Percentiles rank a stretch among this genome's conserved stretches.
phyloP scores from a whole-genome alignment of 92 coral and sea anemone genomes.

The Bergia puertoricense region DNA sequence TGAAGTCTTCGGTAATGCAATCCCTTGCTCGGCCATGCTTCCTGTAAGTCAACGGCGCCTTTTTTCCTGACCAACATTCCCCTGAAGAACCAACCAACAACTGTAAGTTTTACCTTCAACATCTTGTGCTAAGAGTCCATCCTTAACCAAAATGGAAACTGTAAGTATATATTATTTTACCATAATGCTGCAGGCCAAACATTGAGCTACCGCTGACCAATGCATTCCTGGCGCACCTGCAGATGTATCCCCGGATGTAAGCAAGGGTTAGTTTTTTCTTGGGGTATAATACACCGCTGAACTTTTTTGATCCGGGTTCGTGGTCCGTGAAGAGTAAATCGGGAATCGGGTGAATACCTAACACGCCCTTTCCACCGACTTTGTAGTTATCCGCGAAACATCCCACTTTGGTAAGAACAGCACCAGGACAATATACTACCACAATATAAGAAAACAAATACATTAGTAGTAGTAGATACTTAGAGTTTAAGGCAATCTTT shows the following conservation, averaged over 20 bases:
- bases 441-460: not conserved
- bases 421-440: slow-evolving; percentile 18
- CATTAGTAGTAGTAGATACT: not conserved
- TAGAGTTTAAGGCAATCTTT: too few species aligned
- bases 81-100: not conserved
- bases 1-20: slow-evolving; percentile 23
- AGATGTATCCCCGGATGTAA: slow-evolving; percentile 35
- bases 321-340: slow-evolving; percentile 27
- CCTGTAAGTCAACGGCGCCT: slow-evolving; percentile 13
- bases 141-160: not conserved
- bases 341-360: slow-evolving; percentile 18
- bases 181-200: slow-evolving; percentile 41
- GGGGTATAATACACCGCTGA: slow-evolving; percentile 33
- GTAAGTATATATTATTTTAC: not conserved
- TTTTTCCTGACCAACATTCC: slow-evolving; percentile 42
- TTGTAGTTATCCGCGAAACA: slow-evolving; percentile 34
- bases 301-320: not conserved
- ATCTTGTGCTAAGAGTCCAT: not conserved
- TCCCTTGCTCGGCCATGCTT: slow-evolving; percentile 16
- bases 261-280: not conserved
- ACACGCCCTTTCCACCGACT: not conserved
- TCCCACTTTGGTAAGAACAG: slow-evolving; percentile 26
- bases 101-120: not conserved
- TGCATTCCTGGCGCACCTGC: slow-evolving; percentile 21
- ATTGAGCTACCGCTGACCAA: slow-evolving; percentile 4